Base-by-base conservation (phyloP, 2,113 vertebrate species). In the Saimiri boliviensis region DNA sequence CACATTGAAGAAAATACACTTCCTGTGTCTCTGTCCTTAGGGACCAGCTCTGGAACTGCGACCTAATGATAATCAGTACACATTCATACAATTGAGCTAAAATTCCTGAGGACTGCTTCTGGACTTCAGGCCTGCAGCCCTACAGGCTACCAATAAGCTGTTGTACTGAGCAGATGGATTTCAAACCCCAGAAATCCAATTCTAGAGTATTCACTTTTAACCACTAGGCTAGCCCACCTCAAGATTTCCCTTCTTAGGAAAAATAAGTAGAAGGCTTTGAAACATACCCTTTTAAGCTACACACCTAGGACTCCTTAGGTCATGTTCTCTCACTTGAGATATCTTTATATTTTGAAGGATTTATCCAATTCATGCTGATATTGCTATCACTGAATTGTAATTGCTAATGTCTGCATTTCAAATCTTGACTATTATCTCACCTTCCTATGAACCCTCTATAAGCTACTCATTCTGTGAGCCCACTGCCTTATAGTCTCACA, bases 281-380 rank as follows among this genome's bases (percentile, higher is more conserved):
- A 91, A 85, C 52, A 73, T 68, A 73, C 73, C 80, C 21, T 70
- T 96, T 86, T 49, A 82, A 91, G 89, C 8, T n/a, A 83, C 3
- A 71, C 8, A 91, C 19, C 35, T 5, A 89, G 83, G n/a, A 35
- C 6, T 92, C 52, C 58, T 94, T 86, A 84, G 23, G 23, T 52
- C 19, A 74, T 40, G 7, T 45, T 83, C 27, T 93, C 73, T 86
- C 16, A 37, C 47, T 68, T 89, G 68, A 92, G 35, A 86, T 83
- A 8, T 82, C 49, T 94, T 87, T 92, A 30, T 73, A 20, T 76
- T 91, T 93, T 91, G 40, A 83, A 37, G 83, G 35, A 86, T 93
- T 93, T 83, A 35, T 23, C 19, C 19, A 56, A 30, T 80, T 80
- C n/a, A 89, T 56, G 40, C 47, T 86, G 66, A 63, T 45, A 12